Conservation (phyloP, 2,113 vertebrate genomes). For the Clarias macrocephalus region DNA sequence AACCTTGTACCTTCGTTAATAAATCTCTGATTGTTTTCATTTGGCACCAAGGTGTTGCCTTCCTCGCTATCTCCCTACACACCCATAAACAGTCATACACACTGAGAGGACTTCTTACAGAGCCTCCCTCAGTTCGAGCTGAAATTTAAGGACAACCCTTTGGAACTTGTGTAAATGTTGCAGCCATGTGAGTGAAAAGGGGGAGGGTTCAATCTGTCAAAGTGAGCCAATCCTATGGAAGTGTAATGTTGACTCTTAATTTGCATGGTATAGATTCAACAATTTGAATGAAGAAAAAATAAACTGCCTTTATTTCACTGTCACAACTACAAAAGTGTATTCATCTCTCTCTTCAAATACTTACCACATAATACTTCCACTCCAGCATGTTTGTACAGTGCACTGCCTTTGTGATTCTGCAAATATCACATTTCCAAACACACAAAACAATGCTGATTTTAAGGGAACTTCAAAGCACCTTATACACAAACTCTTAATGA, state of each 20-base stretch:
- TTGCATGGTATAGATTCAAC: constrained; percentile 50
- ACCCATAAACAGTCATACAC: constrained; percentile 32
- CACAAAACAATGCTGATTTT: constrained; percentile 13
- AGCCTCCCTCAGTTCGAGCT: constrained; percentile 49
- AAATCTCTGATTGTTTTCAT: constrained; percentile 38
- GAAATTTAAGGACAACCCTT: constrained; percentile 58
- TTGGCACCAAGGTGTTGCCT: constrained; percentile 39
- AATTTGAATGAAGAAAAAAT: constrained; percentile 33
- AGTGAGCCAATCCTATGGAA: constrained; percentile 27
- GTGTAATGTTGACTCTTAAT: constrained; percentile 41
- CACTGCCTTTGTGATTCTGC: not conserved
- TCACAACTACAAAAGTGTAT: not conserved
- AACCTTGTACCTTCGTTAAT: constrained; percentile 25
- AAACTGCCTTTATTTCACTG: not conserved
- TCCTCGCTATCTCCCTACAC: constrained; percentile 5
- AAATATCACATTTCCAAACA: not conserved
- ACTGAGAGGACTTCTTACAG: constrained; percentile 55
- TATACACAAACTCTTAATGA: not conserved
- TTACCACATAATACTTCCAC: not conserved
- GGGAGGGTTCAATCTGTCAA: constrained; percentile 36
- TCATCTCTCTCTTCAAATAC: not conserved
- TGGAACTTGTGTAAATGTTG: constrained; percentile 63
- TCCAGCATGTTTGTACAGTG: not conserved
- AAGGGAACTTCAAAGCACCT: constrained; percentile 18
- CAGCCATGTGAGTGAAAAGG: constrained; percentile 61